Evolutionary conservation across 2,888 invertebrate species (phyloP).

Genomic region (Lasioglossum zephyrum): DNA sequence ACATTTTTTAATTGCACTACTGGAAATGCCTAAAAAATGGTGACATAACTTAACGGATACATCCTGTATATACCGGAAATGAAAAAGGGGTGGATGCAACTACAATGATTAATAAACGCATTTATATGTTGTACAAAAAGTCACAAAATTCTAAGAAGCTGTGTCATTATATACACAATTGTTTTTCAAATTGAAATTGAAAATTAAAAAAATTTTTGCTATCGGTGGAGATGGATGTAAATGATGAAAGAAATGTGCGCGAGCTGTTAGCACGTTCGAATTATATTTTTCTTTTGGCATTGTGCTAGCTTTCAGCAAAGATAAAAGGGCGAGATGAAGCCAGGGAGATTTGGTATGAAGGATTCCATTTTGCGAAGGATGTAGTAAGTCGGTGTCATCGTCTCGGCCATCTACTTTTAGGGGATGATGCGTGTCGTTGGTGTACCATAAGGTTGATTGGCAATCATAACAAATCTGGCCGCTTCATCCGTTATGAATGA

Average conservation of each 20-base stretch:
- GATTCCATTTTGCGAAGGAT: neutral
- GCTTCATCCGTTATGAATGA: conserved; percentile 27
- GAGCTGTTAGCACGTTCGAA: neutral
- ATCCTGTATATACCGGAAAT: no score
- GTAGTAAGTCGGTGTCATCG: neutral
- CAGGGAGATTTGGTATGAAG: neutral
- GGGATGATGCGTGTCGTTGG: conserved; percentile 11
- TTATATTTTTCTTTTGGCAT: neutral
- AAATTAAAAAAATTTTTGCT: neutral
- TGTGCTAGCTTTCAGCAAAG: neutral
- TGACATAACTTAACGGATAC: no score
- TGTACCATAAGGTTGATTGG: conserved; percentile 26
- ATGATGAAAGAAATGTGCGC: neutral
- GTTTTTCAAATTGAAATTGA: no score
- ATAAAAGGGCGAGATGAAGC: neutral
- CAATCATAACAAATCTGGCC: conserved; percentile 19
- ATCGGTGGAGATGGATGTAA: accelerated
- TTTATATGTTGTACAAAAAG: no score
- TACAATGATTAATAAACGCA: no score
- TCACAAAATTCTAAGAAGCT: no score
- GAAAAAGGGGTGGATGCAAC: no score
- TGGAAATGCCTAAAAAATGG: no score
- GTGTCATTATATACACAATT: no score
- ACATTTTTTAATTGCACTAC: no score
- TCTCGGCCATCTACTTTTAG: neutral